Evolutionary conservation across 2,888 invertebrate genomes (phyloP).

Genomic region (Boloria selene): DNA sequence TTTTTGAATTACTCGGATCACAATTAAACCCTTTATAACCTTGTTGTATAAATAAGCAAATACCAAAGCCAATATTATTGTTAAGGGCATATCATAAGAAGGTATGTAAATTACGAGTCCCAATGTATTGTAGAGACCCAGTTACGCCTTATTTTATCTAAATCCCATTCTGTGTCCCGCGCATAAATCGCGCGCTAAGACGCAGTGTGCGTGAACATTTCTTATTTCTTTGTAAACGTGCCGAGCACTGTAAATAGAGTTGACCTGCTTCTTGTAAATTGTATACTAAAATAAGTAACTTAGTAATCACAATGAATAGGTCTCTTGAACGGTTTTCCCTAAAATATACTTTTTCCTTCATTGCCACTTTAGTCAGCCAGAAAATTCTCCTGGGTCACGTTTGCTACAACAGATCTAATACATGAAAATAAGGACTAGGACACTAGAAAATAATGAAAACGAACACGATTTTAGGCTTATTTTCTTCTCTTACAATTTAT

Average conservation of each 20-base stretch:
- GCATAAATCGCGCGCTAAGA: constrained; percentile 77
- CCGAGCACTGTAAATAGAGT: constrained; percentile 64
- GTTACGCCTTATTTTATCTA: constrained; percentile 74
- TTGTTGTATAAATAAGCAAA: neutral
- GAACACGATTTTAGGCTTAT: neutral
- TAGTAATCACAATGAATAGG: constrained; percentile 12
- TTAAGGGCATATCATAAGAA: constrained; percentile 25
- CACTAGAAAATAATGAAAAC: neutral
- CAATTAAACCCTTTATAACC: neutral
- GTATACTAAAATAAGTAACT: constrained; percentile 23
- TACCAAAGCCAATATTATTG: constrained; percentile 3
- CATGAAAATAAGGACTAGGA: neutral
- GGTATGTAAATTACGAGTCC: constrained; percentile 30
- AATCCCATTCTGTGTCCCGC: constrained; percentile 78
- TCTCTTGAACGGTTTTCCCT: constrained; percentile 1
- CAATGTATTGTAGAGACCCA: constrained; percentile 46
- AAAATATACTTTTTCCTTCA: constrained; percentile 12
- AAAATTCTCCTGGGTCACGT: constrained; percentile 15
- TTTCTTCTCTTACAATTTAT: too few species aligned
- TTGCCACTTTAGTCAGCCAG: constrained; percentile 13
- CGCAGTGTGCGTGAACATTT: constrained; percentile 77
- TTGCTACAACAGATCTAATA: constrained; percentile 12
- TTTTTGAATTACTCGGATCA: neutral
- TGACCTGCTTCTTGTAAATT: constrained; percentile 37
- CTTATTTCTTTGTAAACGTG: constrained; percentile 78